Conservation (phyloP, 2,888 invertebrate genomes). For the Leptothorax acervorum region DNA sequence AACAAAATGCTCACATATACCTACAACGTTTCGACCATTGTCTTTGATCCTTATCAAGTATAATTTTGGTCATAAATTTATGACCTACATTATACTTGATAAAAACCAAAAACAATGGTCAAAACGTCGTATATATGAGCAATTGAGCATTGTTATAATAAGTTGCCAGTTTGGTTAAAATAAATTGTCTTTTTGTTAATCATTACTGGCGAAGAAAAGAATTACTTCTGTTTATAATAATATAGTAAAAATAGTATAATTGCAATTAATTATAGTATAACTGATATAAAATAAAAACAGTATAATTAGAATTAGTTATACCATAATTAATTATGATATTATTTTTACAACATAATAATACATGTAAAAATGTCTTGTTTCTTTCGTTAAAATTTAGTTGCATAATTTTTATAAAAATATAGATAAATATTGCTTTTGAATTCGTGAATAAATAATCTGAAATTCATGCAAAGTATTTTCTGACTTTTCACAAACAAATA, state of each 20-base stretch:
- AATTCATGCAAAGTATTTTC: background rate
- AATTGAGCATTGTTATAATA: too few species aligned
- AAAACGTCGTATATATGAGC: too few species aligned
- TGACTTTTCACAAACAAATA: background rate
- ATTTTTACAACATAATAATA: background rate
- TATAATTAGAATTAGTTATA: background rate
- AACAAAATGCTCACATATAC: too few species aligned
- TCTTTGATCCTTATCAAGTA: too few species aligned
- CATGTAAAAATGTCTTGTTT: background rate
- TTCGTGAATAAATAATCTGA: background rate
- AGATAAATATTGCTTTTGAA: background rate
- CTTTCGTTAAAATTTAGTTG: background rate
- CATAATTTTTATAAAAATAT: background rate
- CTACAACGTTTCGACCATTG: too few species aligned
- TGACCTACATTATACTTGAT: too few species aligned
- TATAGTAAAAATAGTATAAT: background rate
- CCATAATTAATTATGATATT: background rate
- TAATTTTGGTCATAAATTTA: too few species aligned
- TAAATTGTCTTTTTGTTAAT: too few species aligned
- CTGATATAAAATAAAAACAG: background rate
- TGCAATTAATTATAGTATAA: background rate
- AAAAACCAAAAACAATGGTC: too few species aligned
- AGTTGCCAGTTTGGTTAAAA: too few species aligned
- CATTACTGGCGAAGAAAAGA: too few species aligned
- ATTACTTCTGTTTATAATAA: background rate